Base-by-base conservation (phyloP, 2,888 invertebrate species). In the Eristalis pertinax region DNA sequence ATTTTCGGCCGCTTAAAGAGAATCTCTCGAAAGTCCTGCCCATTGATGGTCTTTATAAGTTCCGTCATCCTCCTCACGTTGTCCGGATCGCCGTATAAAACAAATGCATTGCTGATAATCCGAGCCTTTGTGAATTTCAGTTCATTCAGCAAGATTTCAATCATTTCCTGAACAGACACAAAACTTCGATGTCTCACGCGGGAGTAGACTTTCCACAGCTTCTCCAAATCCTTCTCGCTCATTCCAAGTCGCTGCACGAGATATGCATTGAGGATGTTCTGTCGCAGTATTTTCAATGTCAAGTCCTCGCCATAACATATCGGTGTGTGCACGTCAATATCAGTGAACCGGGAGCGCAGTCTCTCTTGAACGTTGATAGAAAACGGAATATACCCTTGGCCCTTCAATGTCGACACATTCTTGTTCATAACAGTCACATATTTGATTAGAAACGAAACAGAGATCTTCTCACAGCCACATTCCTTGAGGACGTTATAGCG, bases 401-500 rank as follows among this genome's bases (percentile, higher is more conserved):
- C 88, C 91, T 95, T 94, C 43, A 94, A 91, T 2, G 91, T 64
- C 1, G 85, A 58, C 4, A 94, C 90, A 10, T 90, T 90, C 74
- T 92, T 92, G 64, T 92, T 92, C 80, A 92, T 90, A 4, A 91
- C 88, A 0, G 89, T 89, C 0, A 91, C 83, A 88, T 92, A 94
- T 88, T 93, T 93, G 4, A 94, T 92, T 22, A 93, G 88, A 29
- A 94, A 91, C 58, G 91, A 90, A 4, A 94, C 89, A 81, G 91
- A 88, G 3, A 94, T 90, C 15, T 91, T 87, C 1, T 90, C 83
- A 88, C 95, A 95, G 19, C 95, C 94, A 90, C 95, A 95, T 92
- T 96, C 96, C 87, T 92, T 93, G 15, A 96, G 91, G 63, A 95
- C 94, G 90, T 94, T 93, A 83, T 94, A 94, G 89, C 95, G 95